phyloP scores from a whole-genome alignment of 2,113 vertebrate genomes.

The Istiophorus platypterus region DNA sequence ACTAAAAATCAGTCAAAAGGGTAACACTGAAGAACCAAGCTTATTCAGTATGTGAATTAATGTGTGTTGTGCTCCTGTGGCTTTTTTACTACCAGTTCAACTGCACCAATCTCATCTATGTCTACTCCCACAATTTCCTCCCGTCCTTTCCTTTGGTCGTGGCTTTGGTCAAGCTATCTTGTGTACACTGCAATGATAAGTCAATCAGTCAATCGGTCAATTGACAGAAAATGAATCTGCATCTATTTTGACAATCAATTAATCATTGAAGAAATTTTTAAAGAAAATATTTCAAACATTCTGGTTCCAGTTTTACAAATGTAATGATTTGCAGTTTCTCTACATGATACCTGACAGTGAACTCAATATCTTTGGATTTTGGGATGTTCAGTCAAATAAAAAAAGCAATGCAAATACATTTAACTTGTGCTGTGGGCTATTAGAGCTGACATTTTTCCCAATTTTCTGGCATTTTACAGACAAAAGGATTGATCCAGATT shows the following conservation, averaged over 20 bases:
- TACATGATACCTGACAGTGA: neutral
- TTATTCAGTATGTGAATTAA: conserved; percentile 26
- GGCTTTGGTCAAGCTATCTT: too few relatives aligned
- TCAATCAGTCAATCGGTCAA: too few relatives aligned
- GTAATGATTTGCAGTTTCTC: too few relatives aligned
- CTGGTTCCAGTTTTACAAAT: neutral
- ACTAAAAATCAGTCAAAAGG: conserved; percentile 12
- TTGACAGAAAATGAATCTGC: neutral
- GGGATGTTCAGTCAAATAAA: neutral
- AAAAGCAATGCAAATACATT: neutral
- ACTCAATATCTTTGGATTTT: neutral
- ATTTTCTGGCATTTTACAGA: neutral
- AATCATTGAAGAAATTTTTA: neutral
- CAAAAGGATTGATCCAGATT: neutral
- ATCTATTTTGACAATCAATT: neutral
- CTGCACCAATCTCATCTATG: too few relatives aligned
- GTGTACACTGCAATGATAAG: too few relatives aligned
- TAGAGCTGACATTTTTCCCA: neutral
- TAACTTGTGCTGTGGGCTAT: neutral
- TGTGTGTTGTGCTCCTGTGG: conserved; percentile 33
- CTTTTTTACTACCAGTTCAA: conserved; percentile 38
- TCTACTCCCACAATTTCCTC: too few relatives aligned
- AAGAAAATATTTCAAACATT: neutral
- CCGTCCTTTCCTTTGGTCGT: too few relatives aligned
- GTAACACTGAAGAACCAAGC: conserved; percentile 14